phyloP scores from a whole-genome alignment of 2,113 vertebrate species.

The Calonectris borealis region DNA sequence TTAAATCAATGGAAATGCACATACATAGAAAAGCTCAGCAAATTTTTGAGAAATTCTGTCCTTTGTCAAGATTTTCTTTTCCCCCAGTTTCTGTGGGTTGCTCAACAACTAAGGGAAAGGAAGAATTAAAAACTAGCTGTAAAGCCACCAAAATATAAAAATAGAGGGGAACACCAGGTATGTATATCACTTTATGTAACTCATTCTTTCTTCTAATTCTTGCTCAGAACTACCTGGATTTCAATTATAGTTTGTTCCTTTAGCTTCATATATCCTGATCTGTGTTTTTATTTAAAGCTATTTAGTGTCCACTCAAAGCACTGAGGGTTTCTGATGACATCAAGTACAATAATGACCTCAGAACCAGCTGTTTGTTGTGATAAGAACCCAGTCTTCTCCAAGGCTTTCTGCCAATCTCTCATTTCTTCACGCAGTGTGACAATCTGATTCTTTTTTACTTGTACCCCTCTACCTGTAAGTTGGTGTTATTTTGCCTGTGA shows the following conservation, averaged over 20 bases:
- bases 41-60: background rate
- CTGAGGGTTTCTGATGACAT: background rate
- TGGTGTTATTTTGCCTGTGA: background rate
- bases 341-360: background rate
- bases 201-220: background rate
- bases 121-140: background rate
- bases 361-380: background rate
- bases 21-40: background rate
- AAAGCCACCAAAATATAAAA: background rate
- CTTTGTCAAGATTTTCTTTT: background rate
- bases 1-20: background rate
- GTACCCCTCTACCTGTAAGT: background rate
- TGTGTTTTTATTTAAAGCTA: background rate
- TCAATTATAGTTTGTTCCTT: background rate
- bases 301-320: background rate
- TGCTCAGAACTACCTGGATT: background rate
- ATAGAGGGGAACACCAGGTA: background rate
- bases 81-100: background rate
- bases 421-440: background rate
- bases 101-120: background rate
- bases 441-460: background rate
- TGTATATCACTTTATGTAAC: background rate
- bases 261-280: background rate
- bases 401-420: background rate
- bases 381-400: background rate